phyloP scores from a whole-genome alignment of 1,140 invertebrate species.

The Helicorthomorpha holstii region DNA sequence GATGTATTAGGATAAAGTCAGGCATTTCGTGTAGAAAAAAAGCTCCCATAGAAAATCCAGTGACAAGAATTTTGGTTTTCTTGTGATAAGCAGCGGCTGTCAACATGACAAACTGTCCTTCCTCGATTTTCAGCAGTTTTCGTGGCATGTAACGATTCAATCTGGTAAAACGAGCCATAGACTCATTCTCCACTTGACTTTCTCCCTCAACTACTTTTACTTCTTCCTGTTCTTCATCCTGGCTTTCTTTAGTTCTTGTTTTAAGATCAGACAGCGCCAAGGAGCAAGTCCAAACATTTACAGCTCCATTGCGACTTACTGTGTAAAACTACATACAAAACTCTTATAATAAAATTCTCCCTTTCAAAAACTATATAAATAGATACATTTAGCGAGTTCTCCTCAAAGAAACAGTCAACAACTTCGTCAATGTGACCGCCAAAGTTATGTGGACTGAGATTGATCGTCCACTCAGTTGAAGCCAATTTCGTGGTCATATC shows the following conservation, averaged over 20 bases:
- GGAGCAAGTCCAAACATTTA: conserved; percentile 78
- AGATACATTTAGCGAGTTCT: conserved; percentile 53
- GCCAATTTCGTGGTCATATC: conserved; percentile 71
- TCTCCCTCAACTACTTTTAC: conserved; percentile 29
- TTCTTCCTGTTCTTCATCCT: conserved; percentile 27
- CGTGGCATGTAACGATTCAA: too few species aligned
- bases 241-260: conserved; percentile 15
- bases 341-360: conserved; percentile 1
- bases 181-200: conserved; percentile 16
- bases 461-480: conserved; percentile 48
- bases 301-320: conserved; percentile 38
- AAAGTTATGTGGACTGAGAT: conserved; percentile 52
- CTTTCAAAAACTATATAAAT: not conserved
- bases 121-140: too few species aligned
- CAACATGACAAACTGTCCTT: conserved; percentile 40
- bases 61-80: conserved; percentile 55
- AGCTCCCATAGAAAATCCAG: conserved; percentile 58
- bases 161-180: conserved; percentile 16
- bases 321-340: conserved; percentile 22
- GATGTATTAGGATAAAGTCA: conserved; percentile 79
- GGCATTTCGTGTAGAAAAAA: conserved; percentile 89
- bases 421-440: conserved; percentile 65
- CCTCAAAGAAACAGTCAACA: conserved; percentile 72
- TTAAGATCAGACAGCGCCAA: conserved; percentile 44
- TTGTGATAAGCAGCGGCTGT: conserved; percentile 65